Evolutionary conservation across 64 coral and sea anemone species (phyloP).

Genomic region (Astreopora myriophthalma): DNA sequence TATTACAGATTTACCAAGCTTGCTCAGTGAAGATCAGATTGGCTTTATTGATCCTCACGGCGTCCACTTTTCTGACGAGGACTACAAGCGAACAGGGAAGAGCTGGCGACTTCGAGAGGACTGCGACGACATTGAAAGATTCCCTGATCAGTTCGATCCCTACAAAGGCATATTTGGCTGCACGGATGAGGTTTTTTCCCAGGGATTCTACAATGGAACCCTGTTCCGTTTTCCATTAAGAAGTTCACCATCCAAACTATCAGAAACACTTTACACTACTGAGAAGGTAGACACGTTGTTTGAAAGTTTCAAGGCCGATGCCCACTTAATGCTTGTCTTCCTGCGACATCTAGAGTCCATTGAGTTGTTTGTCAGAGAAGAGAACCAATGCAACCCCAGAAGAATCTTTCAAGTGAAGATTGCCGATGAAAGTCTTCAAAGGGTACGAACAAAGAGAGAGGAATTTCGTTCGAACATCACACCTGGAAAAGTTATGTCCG

Average conservation of each 20-base stretch:
- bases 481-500: neutral
- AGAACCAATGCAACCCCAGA: neutral
- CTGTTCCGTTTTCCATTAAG: slow-evolving; percentile 95
- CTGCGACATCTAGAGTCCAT: slow-evolving; percentile 83
- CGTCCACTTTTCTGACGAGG: slow-evolving; percentile 56
- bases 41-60: slow-evolving; percentile 85
- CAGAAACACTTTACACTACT: slow-evolving; percentile 76
- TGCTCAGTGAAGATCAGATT: slow-evolving; percentile 62
- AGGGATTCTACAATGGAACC: slow-evolving; percentile 77
- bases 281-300: slow-evolving; percentile 79
- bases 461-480: slow-evolving; percentile 40
- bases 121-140: slow-evolving; percentile 2
- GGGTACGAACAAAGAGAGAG: slow-evolving; percentile 30
- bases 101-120: slow-evolving; percentile 3
- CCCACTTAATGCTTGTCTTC: slow-evolving; percentile 78
- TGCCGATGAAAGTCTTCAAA: neutral
- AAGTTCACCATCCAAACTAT: slow-evolving; percentile 79
- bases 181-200: slow-evolving; percentile 40
- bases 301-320: slow-evolving; percentile 81
- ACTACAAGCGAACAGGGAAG: slow-evolving; percentile 58
- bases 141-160: slow-evolving; percentile 80
- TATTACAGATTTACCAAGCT: slow-evolving; percentile 89
- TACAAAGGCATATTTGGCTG: slow-evolving; percentile 85
- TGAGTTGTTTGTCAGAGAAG: slow-evolving; percentile 65
- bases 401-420: slow-evolving; percentile 64